phyloP scores from a whole-genome alignment of 2,797 vertebrate species.

The Artibeus lituratus region DNA sequence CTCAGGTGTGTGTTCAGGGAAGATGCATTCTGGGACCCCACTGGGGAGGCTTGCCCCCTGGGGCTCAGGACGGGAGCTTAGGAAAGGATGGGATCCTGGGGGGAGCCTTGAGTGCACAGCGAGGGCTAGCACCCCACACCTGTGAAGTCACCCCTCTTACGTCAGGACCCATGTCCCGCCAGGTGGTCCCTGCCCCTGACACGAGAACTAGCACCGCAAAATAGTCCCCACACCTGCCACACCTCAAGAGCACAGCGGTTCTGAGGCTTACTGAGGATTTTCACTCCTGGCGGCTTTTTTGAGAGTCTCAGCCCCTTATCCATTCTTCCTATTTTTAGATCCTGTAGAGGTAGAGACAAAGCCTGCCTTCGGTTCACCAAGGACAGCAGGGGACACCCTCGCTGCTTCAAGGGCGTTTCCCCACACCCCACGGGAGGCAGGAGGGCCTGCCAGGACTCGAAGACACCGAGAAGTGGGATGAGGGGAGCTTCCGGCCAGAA shows the following conservation, averaged over 20 bases:
- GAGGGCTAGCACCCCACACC: background rate
- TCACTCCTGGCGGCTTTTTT: background rate
- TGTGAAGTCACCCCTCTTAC: accelerated
- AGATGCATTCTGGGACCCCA: no score
- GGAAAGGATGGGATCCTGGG: background rate
- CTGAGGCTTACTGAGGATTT: background rate
- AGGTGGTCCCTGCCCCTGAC: background rate
- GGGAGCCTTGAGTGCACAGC: accelerated
- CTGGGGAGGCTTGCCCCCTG: background rate
- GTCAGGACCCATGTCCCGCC: no score
- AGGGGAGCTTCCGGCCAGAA: background rate
- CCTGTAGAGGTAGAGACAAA: no score
- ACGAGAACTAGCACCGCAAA: background rate
- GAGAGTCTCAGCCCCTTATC: background rate
- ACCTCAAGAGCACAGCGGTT: accelerated
- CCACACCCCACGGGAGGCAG: background rate
- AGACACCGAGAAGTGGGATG: accelerated
- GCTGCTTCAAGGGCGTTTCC: background rate
- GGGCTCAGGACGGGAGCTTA: background rate
- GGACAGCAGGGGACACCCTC: background rate
- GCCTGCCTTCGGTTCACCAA: accelerated
- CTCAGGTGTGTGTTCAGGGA: accelerated
- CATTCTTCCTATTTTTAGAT: background rate
- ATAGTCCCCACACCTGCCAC: no score
- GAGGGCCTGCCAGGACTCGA: accelerated